Percentiles rank a stretch among this genome's conserved stretches.
phyloP scores from a whole-genome alignment of 2,113 vertebrate species.

The Cisticola juncidis region DNA sequence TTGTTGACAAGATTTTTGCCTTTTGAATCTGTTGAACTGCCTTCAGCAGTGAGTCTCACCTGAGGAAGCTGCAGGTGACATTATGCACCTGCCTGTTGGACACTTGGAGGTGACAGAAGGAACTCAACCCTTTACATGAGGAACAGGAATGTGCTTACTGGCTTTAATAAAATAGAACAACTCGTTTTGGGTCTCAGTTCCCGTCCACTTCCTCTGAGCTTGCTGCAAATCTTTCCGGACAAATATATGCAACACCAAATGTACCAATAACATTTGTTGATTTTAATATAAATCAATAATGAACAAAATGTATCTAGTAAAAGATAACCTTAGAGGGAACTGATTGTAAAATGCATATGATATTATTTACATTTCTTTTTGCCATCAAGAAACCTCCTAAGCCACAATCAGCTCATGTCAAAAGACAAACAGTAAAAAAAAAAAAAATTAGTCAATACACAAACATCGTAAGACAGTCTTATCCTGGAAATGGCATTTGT shows the following conservation, averaged over 20 bases:
- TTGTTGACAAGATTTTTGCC: neutral
- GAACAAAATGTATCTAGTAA: slow-evolving; percentile 68
- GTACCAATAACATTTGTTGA: slow-evolving; percentile 57
- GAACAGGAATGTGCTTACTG: neutral
- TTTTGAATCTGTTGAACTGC: neutral
- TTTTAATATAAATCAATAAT: slow-evolving; percentile 68
- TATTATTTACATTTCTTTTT: slow-evolving; percentile 74
- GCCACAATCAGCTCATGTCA: slow-evolving; percentile 66
- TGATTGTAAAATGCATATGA: slow-evolving; percentile 69
- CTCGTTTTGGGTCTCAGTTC: slow-evolving; percentile 30
- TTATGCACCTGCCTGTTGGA: neutral
- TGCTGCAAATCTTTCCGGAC: slow-evolving; percentile 48
- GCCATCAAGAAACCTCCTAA: slow-evolving; percentile 71
- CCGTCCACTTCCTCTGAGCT: slow-evolving; percentile 32
- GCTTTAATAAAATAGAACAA: slow-evolving; percentile 52
- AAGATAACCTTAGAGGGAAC: slow-evolving; percentile 62
- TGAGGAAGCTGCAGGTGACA: neutral
- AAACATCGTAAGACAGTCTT: slow-evolving; percentile 28
- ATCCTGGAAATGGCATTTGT: slow-evolving; percentile 61
- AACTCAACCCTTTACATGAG: neutral
- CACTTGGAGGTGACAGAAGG: neutral
- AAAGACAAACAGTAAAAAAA: slow-evolving; percentile 29
- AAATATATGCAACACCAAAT: slow-evolving; percentile 65
- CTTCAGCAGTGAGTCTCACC: neutral
- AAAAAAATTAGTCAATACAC: slow-evolving; percentile 48